phyloP scores from a whole-genome alignment of 2,797 vertebrate genomes.

The Malacoraja senta region DNA sequence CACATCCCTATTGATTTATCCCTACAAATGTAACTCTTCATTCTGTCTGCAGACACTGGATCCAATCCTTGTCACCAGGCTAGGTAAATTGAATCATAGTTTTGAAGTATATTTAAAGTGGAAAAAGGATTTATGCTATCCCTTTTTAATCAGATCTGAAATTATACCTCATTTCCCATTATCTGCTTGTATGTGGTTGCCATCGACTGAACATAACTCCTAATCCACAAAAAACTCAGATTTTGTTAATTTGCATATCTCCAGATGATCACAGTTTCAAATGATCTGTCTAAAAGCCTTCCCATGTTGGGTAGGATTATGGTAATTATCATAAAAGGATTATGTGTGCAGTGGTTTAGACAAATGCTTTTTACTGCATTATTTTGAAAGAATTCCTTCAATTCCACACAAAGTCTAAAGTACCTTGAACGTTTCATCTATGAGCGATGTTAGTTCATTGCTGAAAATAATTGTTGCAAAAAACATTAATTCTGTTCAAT shows the following conservation, averaged over 20 bases:
- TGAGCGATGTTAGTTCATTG: not conserved
- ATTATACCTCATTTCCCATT: not conserved
- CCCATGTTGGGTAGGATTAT: conserved; percentile 8
- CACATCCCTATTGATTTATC: not conserved
- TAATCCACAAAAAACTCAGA: not conserved
- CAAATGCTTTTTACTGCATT: not conserved
- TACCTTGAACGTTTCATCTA: not conserved
- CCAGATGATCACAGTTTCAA: not conserved
- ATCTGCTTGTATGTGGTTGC: not conserved
- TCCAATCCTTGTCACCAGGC: not conserved
- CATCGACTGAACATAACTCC: not conserved
- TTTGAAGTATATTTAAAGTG: not conserved
- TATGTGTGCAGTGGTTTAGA: not conserved
- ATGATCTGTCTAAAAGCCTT: not conserved
- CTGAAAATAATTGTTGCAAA: not conserved
- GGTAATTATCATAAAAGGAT: not conserved
- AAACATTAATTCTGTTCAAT: not conserved
- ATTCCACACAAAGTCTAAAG: not conserved
- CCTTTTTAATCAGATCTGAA: not conserved
- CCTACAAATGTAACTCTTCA: not conserved
- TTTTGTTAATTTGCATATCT: not conserved
- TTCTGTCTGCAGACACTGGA: not conserved
- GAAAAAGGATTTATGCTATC: not conserved
- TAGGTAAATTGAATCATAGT: not conserved
- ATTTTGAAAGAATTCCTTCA: not conserved